Percentiles rank a stretch among this genome's conserved stretches.
These are phyloP conservation scores for Amniataba percoides DNA, from an alignment of 2,797 vertebrate genomes.

Conservation along the genomic window DNA sequence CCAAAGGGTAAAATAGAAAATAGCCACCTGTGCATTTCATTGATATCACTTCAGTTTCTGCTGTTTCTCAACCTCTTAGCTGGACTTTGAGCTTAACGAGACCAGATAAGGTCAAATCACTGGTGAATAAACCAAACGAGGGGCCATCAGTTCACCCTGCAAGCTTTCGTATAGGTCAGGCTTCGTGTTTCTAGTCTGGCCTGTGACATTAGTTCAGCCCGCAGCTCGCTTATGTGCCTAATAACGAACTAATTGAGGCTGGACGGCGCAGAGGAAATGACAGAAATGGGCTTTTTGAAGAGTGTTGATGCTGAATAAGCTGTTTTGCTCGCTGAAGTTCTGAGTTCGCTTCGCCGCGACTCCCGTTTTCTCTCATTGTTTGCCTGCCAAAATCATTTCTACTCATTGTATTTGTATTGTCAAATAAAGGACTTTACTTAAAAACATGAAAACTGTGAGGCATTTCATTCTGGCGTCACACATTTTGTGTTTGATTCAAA, in stretches of 20 bases:
- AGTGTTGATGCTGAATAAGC: slow-evolving; percentile 36
- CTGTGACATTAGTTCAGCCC: slow-evolving; percentile 67
- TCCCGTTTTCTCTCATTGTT: slow-evolving; percentile 39
- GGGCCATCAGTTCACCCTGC: not conserved
- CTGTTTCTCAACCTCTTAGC: slow-evolving; percentile 1
- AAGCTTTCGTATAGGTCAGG: slow-evolving; percentile 43
- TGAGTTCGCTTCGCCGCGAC: slow-evolving; percentile 22
- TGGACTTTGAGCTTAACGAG: slow-evolving; percentile 1
- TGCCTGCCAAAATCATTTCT: slow-evolving; percentile 81
- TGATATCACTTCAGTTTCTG: not conserved
- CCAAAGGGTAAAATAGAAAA: slow-evolving; percentile 13
- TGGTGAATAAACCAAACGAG: slow-evolving; percentile 30
- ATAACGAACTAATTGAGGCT: slow-evolving; percentile 62
- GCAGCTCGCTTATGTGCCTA: slow-evolving; percentile 37
- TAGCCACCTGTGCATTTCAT: slow-evolving; percentile 13
- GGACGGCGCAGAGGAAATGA: not conserved
- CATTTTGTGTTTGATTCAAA: not conserved
- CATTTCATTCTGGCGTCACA: not conserved
- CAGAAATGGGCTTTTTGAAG: not conserved
- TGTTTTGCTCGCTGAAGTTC: slow-evolving; percentile 43
- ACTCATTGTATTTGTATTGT: slow-evolving; percentile 69
- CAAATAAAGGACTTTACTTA: slow-evolving; percentile 69
- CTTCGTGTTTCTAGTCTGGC: slow-evolving; percentile 47
- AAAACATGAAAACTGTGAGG: slow-evolving; percentile 25
- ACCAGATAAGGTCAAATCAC: slow-evolving; percentile 24